Evolutionary conservation across 2,888 invertebrate species (phyloP), one percentile per base, ranked within the genome.

Genomic region (Rhingia rostrata): DNA sequence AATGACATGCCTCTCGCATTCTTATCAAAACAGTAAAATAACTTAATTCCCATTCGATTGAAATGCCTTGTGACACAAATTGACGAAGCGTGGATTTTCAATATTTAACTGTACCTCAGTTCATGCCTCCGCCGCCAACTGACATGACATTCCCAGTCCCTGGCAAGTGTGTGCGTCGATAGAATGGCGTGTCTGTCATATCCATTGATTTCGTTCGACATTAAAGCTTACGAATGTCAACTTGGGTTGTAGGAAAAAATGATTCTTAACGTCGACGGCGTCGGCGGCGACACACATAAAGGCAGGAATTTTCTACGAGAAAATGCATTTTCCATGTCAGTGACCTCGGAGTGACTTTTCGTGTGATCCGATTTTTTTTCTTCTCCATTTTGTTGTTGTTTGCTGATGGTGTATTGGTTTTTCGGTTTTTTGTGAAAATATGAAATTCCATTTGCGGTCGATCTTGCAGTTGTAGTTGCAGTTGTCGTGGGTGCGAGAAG

Each of bases 261-360:
- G 47, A 77, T 47, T 53, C 54, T 43, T 82, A 43, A 54, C 66
- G 54, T 63, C 72, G 63, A 41, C 30, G 60, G 22, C 39, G 45
- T 4, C 22, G 5, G 3, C 32, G 4, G 35, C 47, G 30, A 51
- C 58, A 53, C 74, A 81, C 63, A 69, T 63, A 63, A 43, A 47
- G 30, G 70, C 35, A 37, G 56, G 60, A 77, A 82, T 73, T 78
- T 67, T 53, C 60, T 74, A 41, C 39, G 53, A 69, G 74, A 80
- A 84, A 80, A 84, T 80, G 70, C 74, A 84, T 84, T 84, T 80
- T 84, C 56, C 80, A 80, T 75, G 84, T 84, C 84, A 84, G 79
- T 84, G 79, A 80, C 79, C 84, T 70, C 69, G 32, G 37, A 64
- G 53, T 74, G 39, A 60, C 58, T 84, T 84, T 66, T 66, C 53